These are phyloP conservation scores for Zeuzera pyrina DNA, from an alignment of 2,888 invertebrate species.

Conservation along the genomic window DNA sequence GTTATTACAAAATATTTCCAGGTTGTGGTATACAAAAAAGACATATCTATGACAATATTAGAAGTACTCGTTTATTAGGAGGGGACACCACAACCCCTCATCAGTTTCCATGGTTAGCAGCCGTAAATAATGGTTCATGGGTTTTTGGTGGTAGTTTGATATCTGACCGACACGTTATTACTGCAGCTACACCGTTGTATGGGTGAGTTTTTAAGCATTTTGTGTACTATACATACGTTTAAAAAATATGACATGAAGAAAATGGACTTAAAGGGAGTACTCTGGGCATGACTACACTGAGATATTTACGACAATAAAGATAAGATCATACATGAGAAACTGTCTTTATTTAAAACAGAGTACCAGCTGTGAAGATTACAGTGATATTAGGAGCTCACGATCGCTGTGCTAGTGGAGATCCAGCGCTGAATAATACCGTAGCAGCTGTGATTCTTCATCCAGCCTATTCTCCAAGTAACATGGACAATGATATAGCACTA, in stretches of 20 bases:
- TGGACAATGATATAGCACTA: conserved; percentile 74
- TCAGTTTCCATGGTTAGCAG: conserved; percentile 72
- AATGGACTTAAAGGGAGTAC: too few species aligned
- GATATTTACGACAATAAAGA: too few species aligned
- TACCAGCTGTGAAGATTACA: conserved; percentile 53
- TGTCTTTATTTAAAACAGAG: conserved; percentile 22
- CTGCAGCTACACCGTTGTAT: conserved; percentile 63
- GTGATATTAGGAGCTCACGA: conserved; percentile 70
- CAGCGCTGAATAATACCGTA: conserved; percentile 64
- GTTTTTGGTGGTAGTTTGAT: conserved; percentile 64
- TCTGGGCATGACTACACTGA: too few species aligned
- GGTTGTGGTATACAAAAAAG: conserved; percentile 22
- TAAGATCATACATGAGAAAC: too few species aligned
- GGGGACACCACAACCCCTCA: conserved; percentile 60
- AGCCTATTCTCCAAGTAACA: conserved; percentile 60
- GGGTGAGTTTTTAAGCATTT: too few species aligned
- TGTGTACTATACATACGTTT: too few species aligned
- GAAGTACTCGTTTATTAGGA: conserved; percentile 46
- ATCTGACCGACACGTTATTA: conserved; percentile 72
- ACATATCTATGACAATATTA: conserved; percentile 5
- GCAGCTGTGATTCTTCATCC: conserved; percentile 64
- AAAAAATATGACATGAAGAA: too few species aligned
- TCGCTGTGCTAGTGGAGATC: conserved; percentile 58
- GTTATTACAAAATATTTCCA: conserved; percentile 8
- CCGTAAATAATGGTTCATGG: conserved; percentile 39